A percentile compares a stretch with the other conserved stretches of the same genome.
Conservation (phyloP, 2,888 invertebrate genomes). For the Pycnomerus fuliginosus region DNA sequence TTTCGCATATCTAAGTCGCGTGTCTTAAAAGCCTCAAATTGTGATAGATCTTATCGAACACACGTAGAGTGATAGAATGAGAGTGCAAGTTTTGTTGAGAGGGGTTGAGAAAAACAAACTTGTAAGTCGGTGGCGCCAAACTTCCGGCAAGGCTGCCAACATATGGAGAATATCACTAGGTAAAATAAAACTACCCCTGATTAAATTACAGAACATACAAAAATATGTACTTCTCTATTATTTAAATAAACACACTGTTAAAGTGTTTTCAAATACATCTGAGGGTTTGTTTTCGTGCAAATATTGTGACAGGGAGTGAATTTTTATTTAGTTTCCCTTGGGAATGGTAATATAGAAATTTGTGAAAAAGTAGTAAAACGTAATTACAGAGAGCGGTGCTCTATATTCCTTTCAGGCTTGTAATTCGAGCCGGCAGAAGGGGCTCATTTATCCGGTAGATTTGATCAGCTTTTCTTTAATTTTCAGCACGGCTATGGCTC, state of each 20-base stretch:
- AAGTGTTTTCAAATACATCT: conserved; percentile 50
- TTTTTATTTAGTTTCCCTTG: too few species aligned
- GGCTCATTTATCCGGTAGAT: conserved; percentile 50
- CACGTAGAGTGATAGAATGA: conserved; percentile 35
- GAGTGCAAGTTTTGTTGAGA: conserved; percentile 33
- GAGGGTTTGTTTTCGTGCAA: conserved; percentile 42
- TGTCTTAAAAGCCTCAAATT: conserved; percentile 6
- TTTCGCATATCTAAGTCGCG: not conserved
- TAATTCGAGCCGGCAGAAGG: conserved; percentile 39
- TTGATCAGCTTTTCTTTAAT: conserved; percentile 53
- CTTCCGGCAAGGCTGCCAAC: conserved; percentile 49
- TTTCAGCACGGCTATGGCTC: conserved; percentile 43
- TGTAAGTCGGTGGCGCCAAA: conserved; percentile 47
- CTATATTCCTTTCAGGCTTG: conserved; percentile 39
- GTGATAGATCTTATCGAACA: conserved; percentile 29
- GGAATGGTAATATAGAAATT: not conserved
- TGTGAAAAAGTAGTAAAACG: conserved; percentile 26
- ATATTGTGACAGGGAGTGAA: conserved; percentile 38
- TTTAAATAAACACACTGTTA: conserved; percentile 53
- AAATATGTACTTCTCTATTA: conserved; percentile 51
- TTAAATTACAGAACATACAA: conserved; percentile 49
- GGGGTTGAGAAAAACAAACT: conserved; percentile 48
- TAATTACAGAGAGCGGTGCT: conserved; percentile 41
- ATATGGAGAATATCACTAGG: conserved; percentile 47
- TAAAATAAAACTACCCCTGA: conserved; percentile 41